Evolutionary conservation across 2,888 invertebrate genomes (phyloP).

Genomic region (Meloe dianella): DNA sequence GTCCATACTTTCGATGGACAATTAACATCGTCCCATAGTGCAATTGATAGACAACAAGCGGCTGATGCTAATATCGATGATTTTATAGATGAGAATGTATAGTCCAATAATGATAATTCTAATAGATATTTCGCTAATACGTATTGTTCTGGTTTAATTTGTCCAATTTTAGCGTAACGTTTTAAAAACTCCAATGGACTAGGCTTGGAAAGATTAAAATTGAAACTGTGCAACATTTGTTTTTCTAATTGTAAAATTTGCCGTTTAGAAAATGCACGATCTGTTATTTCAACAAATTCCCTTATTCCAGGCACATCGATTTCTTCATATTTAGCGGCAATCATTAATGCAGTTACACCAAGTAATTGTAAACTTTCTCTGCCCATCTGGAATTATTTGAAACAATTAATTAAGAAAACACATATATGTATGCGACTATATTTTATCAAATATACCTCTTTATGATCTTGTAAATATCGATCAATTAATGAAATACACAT

Average conservation of each 20-base stretch:
- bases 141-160: constrained; percentile 64
- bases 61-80: constrained; percentile 84
- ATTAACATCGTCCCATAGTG: neutral
- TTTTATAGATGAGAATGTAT: constrained; percentile 75
- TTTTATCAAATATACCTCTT: too few relatives aligned
- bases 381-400: constrained; percentile 40
- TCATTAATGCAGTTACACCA: constrained; percentile 86
- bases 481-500: constrained; percentile 88
- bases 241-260: constrained; percentile 86
- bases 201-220: constrained; percentile 85
- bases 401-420: too few relatives aligned
- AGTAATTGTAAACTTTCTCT: constrained; percentile 75
- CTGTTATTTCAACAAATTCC: constrained; percentile 92
- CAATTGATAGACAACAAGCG: neutral
- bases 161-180: constrained; percentile 69
- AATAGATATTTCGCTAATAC: constrained; percentile 82
- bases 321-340: constrained; percentile 96
- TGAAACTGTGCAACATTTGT: constrained; percentile 75
- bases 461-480: constrained; percentile 74
- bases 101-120: constrained; percentile 83
- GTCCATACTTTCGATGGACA: neutral
- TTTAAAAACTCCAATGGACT: constrained; percentile 88
- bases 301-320: constrained; percentile 84
- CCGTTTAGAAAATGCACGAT: constrained; percentile 79
- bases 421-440: too few relatives aligned